phyloP scores from a whole-genome alignment of 2,113 vertebrate species.

The Semnornis frantzii region DNA sequence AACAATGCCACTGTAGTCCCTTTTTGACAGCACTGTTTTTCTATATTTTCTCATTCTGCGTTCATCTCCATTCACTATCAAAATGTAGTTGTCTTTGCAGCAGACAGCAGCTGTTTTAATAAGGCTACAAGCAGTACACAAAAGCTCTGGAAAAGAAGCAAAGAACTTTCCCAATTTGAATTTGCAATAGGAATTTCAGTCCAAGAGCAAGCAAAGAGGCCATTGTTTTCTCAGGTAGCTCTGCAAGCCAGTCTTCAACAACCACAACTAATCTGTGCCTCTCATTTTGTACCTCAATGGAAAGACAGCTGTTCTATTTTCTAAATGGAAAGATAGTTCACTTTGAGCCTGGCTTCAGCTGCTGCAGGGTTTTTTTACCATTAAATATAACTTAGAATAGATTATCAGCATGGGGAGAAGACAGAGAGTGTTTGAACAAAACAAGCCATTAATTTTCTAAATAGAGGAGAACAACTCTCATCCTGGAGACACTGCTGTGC shows the following conservation, averaged over 20 bases:
- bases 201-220: not conserved
- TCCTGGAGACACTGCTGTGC: conserved; percentile 31
- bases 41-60: not conserved
- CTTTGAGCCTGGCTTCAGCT: conserved; percentile 1
- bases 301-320: conserved; percentile 24
- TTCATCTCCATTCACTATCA: not conserved
- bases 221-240: not conserved
- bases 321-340: not conserved
- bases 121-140: not conserved
- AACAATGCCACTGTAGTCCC: not conserved
- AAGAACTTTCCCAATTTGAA: not conserved
- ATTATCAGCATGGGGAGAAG: conserved; percentile 34
- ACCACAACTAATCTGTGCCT: not conserved
- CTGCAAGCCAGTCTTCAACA: not conserved
- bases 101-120: not conserved
- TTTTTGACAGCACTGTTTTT: not conserved
- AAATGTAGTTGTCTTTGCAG: not conserved
- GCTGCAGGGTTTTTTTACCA: conserved; percentile 1
- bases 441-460: conserved; percentile 48
- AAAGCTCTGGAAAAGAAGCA: not conserved
- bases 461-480: conserved; percentile 14
- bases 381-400: conserved; percentile 42
- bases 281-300: not conserved
- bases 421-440: conserved; percentile 28
- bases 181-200: not conserved